These are phyloP conservation scores for Brachyalestes nurse DNA, from an alignment of 2,797 vertebrate species.

Conservation along the genomic window DNA sequence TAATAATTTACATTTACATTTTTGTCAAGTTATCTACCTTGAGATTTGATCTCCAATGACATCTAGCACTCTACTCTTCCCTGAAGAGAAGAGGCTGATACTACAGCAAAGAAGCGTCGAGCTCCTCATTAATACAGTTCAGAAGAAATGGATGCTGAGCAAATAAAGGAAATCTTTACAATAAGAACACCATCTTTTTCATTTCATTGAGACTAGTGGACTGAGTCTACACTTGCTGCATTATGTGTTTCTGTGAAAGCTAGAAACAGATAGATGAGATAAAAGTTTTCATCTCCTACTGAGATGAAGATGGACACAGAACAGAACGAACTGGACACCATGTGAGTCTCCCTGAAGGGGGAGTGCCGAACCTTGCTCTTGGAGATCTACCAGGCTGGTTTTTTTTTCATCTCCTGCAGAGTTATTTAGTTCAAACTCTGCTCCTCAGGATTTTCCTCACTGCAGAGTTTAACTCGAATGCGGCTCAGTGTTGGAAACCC, in stretches of 20 bases:
- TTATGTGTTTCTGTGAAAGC: neutral
- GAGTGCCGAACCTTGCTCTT: neutral
- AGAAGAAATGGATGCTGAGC: no score
- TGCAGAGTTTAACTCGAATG: neutral
- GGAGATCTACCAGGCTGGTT: neutral
- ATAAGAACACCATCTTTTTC: neutral
- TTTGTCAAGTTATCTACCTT: no score
- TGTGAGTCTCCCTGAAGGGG: conserved; percentile 70
- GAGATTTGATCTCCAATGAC: no score
- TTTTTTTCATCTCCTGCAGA: conserved; percentile 4
- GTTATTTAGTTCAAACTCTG: neutral
- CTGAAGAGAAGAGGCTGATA: no score
- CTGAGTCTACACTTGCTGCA: neutral
- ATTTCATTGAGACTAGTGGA: neutral
- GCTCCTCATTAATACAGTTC: no score
- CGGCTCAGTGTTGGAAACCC: neutral
- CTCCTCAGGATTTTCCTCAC: neutral
- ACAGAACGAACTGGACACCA: conserved; percentile 79
- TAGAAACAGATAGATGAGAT: conserved; percentile 11
- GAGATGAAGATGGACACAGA: conserved; percentile 81
- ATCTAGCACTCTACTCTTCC: no score
- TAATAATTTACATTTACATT: no score
- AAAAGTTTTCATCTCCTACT: conserved; percentile 61
- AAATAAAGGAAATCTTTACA: neutral
- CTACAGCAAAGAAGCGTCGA: no score